Conservation (phyloP, 2,113 vertebrate genomes). For the Montifringilla adamsi region DNA sequence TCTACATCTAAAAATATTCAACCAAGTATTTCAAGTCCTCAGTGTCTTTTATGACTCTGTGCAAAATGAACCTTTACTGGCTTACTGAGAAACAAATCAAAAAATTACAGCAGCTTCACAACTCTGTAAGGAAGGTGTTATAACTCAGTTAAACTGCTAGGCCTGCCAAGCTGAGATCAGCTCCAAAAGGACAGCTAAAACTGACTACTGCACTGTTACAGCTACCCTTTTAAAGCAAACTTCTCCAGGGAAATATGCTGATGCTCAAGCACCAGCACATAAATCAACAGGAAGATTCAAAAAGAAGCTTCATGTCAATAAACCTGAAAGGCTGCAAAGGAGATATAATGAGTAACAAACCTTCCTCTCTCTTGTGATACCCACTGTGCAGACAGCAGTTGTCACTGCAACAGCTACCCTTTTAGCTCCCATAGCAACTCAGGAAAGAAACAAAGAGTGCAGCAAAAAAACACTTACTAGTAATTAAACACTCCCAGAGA, state of each 20-base stretch:
- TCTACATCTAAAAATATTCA: background rate
- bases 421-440: background rate
- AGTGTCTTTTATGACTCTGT: background rate
- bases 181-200: background rate
- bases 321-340: background rate
- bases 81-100: background rate
- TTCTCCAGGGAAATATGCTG: background rate
- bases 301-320: background rate
- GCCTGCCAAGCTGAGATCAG: background rate
- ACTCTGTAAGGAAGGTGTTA: background rate
- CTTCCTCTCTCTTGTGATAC: background rate
- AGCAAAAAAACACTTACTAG: background rate
- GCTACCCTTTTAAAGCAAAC: background rate
- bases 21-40: background rate
- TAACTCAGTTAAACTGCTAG: background rate
- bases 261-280: background rate
- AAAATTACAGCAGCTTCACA: background rate
- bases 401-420: background rate
- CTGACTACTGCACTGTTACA: background rate
- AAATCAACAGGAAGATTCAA: background rate
- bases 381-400: background rate
- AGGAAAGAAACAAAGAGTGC: background rate
- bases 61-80: background rate
- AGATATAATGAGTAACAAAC: background rate
- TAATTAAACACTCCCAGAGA: slow-evolving; percentile 27